Base-by-base conservation (phyloP, 2,888 invertebrate genomes). In the Copidosoma aretas region DNA sequence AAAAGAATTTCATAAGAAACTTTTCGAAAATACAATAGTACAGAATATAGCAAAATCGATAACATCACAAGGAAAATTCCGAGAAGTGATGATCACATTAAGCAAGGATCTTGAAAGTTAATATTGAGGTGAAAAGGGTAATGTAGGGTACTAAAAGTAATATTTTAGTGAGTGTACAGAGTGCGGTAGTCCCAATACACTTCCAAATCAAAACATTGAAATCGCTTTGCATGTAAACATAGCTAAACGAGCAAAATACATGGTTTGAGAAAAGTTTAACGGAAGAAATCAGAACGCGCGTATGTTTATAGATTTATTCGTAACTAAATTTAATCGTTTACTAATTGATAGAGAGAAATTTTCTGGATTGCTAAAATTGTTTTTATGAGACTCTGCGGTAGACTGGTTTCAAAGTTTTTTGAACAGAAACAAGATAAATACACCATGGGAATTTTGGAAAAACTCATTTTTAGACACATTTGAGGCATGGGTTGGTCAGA, bases 111-210 rank as follows among this genome's bases (percentile, higher is more conserved):
- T 73, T 12, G 43, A 69, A 58, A 57, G 60, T 15, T 57, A 68
- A 61, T 73, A 73, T 51, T 43, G 72, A 63, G 73, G 71, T 56
- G 67, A 67, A 62, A 71, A 73, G 58, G 73, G 71, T 57, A 73
- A 73, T 52, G 72, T 73, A 46, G 69, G 60, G 32, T 69, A 71
- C 19, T 46, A 58, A 46, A 62, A 63, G n/a, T 5, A 5, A 4
- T 49, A 49, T 3, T 49, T 5, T 4, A 49, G 10, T 15, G 49
- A n/a, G 17, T 15, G 15, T 19, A 3, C 49, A 4, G 10, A 49
- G 17, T n/a, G 3, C 49, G 4, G 17, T 19, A n/a, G 4, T 49
- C 19, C 49, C 10, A 4, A 54, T 21, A 15, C 22, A 1, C 15
- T 15, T 24, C 54, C n/a, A 24, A 19, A 17, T 22, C 54, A 54